phyloP scores from a whole-genome alignment of 2,888 invertebrate species.

The Eristalinus sepulchralis region DNA sequence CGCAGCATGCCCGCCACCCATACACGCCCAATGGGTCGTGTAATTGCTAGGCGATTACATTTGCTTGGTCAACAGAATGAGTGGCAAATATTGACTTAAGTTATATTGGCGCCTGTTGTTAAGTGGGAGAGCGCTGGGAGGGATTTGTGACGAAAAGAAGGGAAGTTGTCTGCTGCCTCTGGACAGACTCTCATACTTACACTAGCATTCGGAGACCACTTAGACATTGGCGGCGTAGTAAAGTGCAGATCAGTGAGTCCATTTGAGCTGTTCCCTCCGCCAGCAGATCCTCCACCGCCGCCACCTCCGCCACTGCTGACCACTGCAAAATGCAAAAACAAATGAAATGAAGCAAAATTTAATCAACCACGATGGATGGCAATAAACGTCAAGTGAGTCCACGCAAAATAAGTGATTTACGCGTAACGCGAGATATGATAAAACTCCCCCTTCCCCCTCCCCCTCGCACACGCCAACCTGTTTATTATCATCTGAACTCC shows the following conservation, averaged over 20 bases:
- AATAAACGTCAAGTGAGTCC: neutral
- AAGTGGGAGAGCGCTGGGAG: constrained; percentile 44
- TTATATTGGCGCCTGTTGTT: neutral
- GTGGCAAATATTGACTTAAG: constrained; percentile 28
- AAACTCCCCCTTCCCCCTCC: neutral
- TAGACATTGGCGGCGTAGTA: constrained; percentile 76
- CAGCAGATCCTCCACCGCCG: constrained; percentile 70
- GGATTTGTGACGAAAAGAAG: constrained; percentile 40
- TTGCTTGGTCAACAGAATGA: constrained; percentile 26
- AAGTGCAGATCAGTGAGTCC: constrained; percentile 77
- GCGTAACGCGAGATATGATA: neutral
- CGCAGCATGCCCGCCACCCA: neutral
- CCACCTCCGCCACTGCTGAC: constrained; percentile 67
- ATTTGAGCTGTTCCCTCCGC: constrained; percentile 62
- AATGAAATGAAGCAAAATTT: neutral
- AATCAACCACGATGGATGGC: neutral
- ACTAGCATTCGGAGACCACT: constrained; percentile 80
- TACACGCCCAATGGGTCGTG: constrained; percentile 9
- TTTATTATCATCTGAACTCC: neutral
- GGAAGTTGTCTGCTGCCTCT: no score
- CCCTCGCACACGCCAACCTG: neutral
- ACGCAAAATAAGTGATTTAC: constrained; percentile 1
- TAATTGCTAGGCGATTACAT: constrained; percentile 44
- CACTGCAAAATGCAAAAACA: no score
- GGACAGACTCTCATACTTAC: constrained; percentile 75